These are phyloP conservation scores for Diabrotica virgifera DNA, from an alignment of 1,140 invertebrate species.

Conservation along the genomic window DNA sequence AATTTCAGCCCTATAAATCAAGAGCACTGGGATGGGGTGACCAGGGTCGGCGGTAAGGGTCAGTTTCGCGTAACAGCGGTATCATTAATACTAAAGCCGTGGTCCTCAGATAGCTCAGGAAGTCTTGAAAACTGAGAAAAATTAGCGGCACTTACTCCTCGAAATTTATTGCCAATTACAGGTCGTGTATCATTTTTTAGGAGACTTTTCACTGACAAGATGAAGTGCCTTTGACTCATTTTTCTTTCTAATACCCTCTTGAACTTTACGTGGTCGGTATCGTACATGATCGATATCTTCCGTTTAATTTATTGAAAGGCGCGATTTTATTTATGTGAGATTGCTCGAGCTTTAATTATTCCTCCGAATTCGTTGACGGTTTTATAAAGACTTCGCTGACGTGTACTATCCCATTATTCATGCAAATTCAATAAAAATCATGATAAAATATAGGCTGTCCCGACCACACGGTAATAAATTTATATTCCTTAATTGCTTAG, in stretches of 20 bases:
- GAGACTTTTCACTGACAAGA: conserved; percentile 26
- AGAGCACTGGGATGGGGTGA: conserved; percentile 29
- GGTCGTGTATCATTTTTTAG: conserved; percentile 29
- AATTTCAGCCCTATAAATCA: conserved; percentile 47
- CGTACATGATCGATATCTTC: conserved; percentile 11
- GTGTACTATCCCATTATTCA: too few species aligned
- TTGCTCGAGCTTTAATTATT: background rate
- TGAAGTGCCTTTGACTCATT: conserved; percentile 26
- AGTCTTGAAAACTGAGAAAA: conserved; percentile 42
- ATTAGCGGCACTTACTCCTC: conserved; percentile 32
- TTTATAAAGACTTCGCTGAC: background rate
- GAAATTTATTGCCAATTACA: conserved; percentile 39
- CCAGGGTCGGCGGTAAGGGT: conserved; percentile 27
- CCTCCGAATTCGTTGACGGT: background rate
- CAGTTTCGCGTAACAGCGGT: conserved; percentile 27
- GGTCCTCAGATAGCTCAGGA: conserved; percentile 32
- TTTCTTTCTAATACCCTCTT: conserved; percentile 27
- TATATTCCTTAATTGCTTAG: too few species aligned
- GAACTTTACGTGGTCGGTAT: conserved; percentile 5
- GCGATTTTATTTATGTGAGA: conserved; percentile 7
- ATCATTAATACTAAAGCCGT: conserved; percentile 42
- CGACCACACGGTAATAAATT: too few species aligned
- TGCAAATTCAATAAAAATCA: too few species aligned
- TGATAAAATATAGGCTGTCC: too few species aligned
- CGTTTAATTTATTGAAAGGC: conserved; percentile 18